Conservation (phyloP, 2,113 vertebrate genomes). For the Lethenteron camtschaticum region DNA sequence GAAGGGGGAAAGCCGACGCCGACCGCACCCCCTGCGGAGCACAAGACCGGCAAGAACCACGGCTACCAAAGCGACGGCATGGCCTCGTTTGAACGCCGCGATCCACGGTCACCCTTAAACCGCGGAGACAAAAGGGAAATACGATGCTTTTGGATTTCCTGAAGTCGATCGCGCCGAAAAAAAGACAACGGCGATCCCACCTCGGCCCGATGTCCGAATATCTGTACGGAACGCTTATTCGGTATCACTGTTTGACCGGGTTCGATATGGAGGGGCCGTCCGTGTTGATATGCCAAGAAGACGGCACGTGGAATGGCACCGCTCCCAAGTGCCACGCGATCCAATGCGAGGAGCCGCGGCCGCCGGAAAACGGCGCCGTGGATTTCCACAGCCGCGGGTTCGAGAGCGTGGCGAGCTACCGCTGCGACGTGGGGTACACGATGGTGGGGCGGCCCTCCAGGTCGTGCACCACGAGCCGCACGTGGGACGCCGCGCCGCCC, state of each 20-base stretch:
- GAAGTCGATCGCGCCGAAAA: too few relatives aligned
- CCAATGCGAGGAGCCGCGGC: constrained; percentile 35
- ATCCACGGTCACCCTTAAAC: too few relatives aligned
- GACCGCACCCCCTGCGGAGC: too few relatives aligned
- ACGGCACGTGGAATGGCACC: constrained; percentile 73
- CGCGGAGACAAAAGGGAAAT: too few relatives aligned
- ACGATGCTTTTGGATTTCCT: too few relatives aligned
- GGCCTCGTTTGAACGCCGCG: too few relatives aligned
- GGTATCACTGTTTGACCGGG: constrained; percentile 48
- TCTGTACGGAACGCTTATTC: constrained; percentile 39
- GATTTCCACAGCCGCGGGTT: constrained; percentile 37
- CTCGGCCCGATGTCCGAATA: constrained; percentile 26
- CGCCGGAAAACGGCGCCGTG: constrained; percentile 42
- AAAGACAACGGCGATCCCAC: too few relatives aligned
- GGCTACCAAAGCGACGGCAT: too few relatives aligned
- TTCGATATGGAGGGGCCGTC: constrained; percentile 44
- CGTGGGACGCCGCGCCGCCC: constrained; percentile 48
- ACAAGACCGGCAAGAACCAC: too few relatives aligned
- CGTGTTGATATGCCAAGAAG: constrained; percentile 49
- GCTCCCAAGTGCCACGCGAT: constrained; percentile 49
- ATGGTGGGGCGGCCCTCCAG: constrained; percentile 40
- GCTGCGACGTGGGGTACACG: constrained; percentile 44
- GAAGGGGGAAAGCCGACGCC: too few relatives aligned
- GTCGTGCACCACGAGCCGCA: constrained; percentile 38
- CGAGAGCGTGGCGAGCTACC: constrained; percentile 36